Evolutionary conservation across 2,797 vertebrate species (phyloP).

Genomic region (Pangasius mekongensis): DNA sequence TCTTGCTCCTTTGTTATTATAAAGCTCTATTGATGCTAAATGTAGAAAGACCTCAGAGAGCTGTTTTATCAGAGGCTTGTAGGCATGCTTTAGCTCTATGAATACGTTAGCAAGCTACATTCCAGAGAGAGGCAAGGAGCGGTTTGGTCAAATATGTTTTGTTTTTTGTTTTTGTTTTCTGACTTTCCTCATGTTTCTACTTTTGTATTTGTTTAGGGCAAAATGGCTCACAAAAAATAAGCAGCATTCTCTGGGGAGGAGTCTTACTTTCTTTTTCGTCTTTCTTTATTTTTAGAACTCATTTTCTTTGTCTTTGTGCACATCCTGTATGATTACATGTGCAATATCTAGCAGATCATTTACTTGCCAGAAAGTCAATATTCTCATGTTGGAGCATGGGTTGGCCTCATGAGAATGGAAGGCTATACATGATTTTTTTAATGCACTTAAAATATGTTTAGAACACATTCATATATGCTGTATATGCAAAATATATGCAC

Average conservation of each 20-base stretch:
- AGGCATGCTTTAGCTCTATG: not conserved
- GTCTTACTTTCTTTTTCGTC: not conserved
- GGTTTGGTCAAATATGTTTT: slow-evolving; percentile 28
- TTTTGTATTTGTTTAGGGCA: slow-evolving; percentile 11
- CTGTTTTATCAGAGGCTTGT: slow-evolving; percentile 28
- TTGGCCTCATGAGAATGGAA: not conserved
- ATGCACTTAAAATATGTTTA: not conserved
- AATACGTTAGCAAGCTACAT: slow-evolving; percentile 18
- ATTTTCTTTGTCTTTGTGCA: slow-evolving; percentile 4
- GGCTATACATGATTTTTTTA: not conserved
- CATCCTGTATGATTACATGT: not conserved
- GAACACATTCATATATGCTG: not conserved
- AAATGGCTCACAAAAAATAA: slow-evolving; percentile 6
- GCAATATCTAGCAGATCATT: not conserved
- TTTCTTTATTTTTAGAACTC: slow-evolving; percentile 7
- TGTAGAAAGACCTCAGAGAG: slow-evolving; percentile 19
- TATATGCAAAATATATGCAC: not conserved
- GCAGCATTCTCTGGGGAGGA: not conserved
- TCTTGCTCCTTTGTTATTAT: not conserved
- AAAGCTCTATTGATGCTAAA: slow-evolving; percentile 8
- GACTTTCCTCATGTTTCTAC: slow-evolving; percentile 23
- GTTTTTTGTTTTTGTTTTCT: not conserved
- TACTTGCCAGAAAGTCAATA: not conserved
- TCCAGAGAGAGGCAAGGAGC: not conserved
- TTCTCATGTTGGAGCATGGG: not conserved